Evolutionary conservation across 2,113 vertebrate genomes (phyloP).

Genomic region (Oreochromis niloticus): DNA sequence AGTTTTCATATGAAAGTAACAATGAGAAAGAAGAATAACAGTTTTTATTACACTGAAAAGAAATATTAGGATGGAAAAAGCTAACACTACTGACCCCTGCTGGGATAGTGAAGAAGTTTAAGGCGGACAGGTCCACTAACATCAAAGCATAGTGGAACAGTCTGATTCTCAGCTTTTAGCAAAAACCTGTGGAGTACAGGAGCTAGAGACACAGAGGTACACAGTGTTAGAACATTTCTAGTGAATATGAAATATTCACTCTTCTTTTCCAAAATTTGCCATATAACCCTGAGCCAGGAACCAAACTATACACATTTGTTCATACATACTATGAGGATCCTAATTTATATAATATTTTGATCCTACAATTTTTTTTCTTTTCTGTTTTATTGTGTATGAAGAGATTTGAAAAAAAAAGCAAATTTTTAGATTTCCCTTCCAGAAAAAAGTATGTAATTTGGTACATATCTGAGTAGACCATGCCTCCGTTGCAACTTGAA

Average conservation of each 20-base stretch:
- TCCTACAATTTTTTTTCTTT: no score
- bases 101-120: slow-evolving; percentile 51
- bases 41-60: background rate
- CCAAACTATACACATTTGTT: no score
- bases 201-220: background rate
- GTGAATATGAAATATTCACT: no score
- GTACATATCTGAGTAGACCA: no score
- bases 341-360: no score
- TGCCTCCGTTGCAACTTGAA: no score
- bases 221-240: background rate
- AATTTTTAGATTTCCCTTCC: no score
- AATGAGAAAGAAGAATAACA: background rate
- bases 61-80: background rate
- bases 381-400: no score
- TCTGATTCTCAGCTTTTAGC: slow-evolving; percentile 8
- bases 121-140: background rate
- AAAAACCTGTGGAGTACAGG: slow-evolving; percentile 37
- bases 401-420: no score
- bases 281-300: no score
- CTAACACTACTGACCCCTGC: slow-evolving; percentile 39
- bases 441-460: no score
- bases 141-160: slow-evolving; percentile 58
- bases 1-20: background rate
- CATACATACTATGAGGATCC: no score
- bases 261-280: background rate